These are phyloP conservation scores for Diplodus sargus DNA, from an alignment of 2,797 vertebrate species.

Conservation along the genomic window DNA sequence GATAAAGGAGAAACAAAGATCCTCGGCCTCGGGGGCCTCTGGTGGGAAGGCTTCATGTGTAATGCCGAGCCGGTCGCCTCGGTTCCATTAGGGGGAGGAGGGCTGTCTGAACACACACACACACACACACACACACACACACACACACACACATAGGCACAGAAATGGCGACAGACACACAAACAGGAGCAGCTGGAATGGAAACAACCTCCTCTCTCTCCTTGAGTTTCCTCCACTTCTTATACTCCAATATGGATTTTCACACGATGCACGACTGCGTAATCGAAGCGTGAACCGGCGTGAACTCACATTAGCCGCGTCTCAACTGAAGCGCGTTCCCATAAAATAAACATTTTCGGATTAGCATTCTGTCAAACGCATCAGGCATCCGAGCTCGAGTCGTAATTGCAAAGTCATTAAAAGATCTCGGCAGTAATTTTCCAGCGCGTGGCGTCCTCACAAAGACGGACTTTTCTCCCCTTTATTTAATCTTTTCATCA, in stretches of 20 bases:
- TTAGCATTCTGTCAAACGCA: conserved; percentile 63
- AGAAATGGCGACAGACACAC: neutral
- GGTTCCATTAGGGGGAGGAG: conserved; percentile 8
- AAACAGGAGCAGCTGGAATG: conserved; percentile 3
- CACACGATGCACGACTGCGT: neutral
- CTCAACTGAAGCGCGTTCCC: conserved; percentile 15
- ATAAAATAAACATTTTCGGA: conserved; percentile 44
- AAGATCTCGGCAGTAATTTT: conserved; percentile 73
- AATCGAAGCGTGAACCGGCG: conserved; percentile 13
- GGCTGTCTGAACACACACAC: conserved; percentile 15
- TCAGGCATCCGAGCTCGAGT: conserved; percentile 51
- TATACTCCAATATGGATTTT: neutral
- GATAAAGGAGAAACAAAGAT: conserved; percentile 63
- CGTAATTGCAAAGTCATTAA: conserved; percentile 77
- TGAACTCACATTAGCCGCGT: conserved; percentile 24
- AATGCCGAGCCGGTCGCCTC: conserved; percentile 41
- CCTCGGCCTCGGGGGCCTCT: conserved; percentile 31
- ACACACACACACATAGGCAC: neutral
- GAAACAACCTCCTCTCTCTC: neutral
- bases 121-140: conserved; percentile 6
- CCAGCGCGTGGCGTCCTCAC: conserved; percentile 68
- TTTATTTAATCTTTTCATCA: conserved; percentile 69
- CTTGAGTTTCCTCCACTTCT: neutral
- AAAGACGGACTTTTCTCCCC: conserved; percentile 60
- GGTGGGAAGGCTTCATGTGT: conserved; percentile 49